phyloP scores from a whole-genome alignment of 2,888 invertebrate genomes.

The Drosophila conformis region DNA sequence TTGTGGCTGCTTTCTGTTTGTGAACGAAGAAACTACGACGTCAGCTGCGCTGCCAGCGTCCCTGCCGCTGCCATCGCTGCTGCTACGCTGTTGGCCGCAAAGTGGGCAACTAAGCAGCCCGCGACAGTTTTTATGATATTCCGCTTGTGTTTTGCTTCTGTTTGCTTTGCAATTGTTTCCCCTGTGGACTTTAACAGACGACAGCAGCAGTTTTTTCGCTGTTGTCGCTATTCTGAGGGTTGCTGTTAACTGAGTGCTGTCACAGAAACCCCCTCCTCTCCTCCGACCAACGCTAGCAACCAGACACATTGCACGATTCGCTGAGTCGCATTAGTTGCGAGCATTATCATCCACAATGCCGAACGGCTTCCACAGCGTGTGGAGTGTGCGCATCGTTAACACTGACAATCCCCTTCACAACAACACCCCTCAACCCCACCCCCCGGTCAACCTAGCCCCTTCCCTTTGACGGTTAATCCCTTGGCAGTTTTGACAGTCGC shows the following conservation, averaged over 20 bases:
- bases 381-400: constrained; percentile 65
- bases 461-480: constrained; percentile 10
- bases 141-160: constrained; percentile 31
- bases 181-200: constrained; percentile 46
- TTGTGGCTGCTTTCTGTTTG: constrained; percentile 5
- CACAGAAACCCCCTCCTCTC: neutral
- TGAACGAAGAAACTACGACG: constrained; percentile 28
- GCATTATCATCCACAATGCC: constrained; percentile 68
- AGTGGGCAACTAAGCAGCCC: constrained; percentile 42
- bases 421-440: neutral
- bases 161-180: constrained; percentile 76
- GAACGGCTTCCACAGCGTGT: constrained; percentile 58
- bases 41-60: constrained; percentile 36
- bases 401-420: neutral
- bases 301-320: constrained; percentile 52
- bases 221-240: constrained; percentile 38
- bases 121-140: constrained; percentile 59
- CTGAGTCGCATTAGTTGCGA: constrained; percentile 52
- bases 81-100: constrained; percentile 40
- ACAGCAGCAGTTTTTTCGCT: constrained; percentile 1
- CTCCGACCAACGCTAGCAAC: neutral
- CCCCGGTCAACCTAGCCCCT: neutral
- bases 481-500: constrained; percentile 26
- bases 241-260: constrained; percentile 47
- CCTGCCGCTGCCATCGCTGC: constrained; percentile 21